Percentiles rank a stretch among this genome's conserved stretches.
Conservation (phyloP, 2,888 invertebrate species). For the Plagodis dolabraria region DNA sequence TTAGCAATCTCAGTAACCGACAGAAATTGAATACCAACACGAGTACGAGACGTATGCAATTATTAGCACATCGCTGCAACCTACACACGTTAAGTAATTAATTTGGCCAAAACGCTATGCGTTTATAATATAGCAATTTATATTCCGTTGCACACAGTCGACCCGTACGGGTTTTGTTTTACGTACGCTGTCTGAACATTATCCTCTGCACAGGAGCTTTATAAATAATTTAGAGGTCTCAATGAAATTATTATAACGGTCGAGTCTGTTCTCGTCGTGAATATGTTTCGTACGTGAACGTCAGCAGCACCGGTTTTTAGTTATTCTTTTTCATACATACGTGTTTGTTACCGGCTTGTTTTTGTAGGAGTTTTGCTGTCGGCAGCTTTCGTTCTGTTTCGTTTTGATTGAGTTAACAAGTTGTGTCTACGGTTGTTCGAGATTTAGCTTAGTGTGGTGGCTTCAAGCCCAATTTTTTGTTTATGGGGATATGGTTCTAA, state of each 20-base stretch:
- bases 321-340: constrained; percentile 9
- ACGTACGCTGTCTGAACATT: constrained; percentile 39
- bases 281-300: constrained; percentile 24
- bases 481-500: too few species aligned
- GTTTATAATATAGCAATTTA: constrained; percentile 62
- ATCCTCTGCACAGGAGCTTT: constrained; percentile 41
- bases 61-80: constrained; percentile 39
- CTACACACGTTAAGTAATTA: constrained; percentile 52
- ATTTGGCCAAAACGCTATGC: constrained; percentile 53
- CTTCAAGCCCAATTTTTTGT: not conserved
- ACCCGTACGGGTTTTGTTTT: constrained; percentile 50
- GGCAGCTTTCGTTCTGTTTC: constrained; percentile 2
- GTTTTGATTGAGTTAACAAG: constrained; percentile 8
- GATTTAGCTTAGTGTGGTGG: not conserved
- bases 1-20: constrained; percentile 14
- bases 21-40: constrained; percentile 22
- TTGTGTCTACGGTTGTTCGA: not conserved
- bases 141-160: constrained; percentile 55
- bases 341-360: constrained; percentile 2
- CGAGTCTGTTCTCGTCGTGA: constrained; percentile 31
- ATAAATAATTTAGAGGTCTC: constrained; percentile 51
- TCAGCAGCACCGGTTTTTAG: constrained; percentile 12
- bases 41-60: constrained; percentile 25
- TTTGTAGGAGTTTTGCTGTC: constrained; percentile 6
- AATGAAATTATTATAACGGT: constrained; percentile 49